Evolutionary conservation across 2,888 invertebrate genomes (phyloP), one percentile per base, ranked within the genome.

Genomic region (Electrophaes corylata): DNA sequence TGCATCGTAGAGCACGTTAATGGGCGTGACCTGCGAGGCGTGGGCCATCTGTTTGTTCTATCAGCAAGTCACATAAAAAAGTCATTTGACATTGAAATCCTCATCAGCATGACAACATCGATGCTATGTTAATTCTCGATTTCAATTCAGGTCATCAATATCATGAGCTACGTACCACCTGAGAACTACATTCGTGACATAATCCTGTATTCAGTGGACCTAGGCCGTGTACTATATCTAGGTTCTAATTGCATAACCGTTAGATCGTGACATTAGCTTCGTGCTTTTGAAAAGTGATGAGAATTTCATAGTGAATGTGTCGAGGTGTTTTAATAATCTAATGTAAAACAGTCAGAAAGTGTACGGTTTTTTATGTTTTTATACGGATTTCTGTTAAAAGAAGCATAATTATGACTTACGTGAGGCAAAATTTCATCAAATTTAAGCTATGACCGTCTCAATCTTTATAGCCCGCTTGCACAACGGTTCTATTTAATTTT

Each of bases 231-330:
- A 43, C 70, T 71, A 70, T 69, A 72, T 72, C 73, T 72, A 71
- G 73, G 66, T 50, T 67, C 62, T 60, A 64, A 71, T 67, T 66
- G 67, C 73, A 75, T 64, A 52, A 76, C 82, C 79, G 83, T 81
- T 82, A 82, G 58, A 3, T 81, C 80, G 81, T 82, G 81, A 81
- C 70, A 50, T 51, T 16, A 53, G 59, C 66, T 60, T 69, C 67
- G 64, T 73, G 75, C 73, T 58, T 64, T 59, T 49, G 53, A 57
- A 48, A 33, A 50, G 60, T 65, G 71, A 64, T 55, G 19, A 48
- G 71, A 70, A 70, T 54, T 57, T 43, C 37, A 39, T 51, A 20
- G 40, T 52, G 44, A 48, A 31, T 33, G 10, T 39, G 49, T 18
- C 19, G 12, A 20, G 33, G 12, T 0, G 14, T 35, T 14, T 43